Base-by-base conservation (phyloP, 2,113 vertebrate species). In the Perccottus glenii region DNA sequence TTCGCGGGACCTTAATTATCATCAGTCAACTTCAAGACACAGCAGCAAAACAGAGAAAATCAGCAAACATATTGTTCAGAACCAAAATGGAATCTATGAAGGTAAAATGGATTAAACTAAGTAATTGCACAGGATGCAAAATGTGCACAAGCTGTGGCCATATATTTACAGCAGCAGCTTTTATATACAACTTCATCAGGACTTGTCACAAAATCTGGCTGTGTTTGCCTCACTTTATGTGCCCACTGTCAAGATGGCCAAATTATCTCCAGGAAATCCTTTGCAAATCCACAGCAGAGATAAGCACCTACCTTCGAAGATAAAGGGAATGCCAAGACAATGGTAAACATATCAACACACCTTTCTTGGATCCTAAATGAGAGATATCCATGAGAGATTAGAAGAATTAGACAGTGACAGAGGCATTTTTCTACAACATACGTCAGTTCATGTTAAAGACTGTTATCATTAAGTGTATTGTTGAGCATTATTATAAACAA, bases 21-120 rank as follows among this genome's bases (percentile, higher is more conserved):
- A 68, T 75, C 32, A 68, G 61, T 64, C 65, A 75, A 68, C 60
- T 46, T 45, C 52, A 63, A 43, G 35, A 19, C 64, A 36, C 9
- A 4, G 46, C 12, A 46, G 51, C 9, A 55, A 16, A 49, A 60
- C 64, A 44, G 35, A 64, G 49, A 51, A 64, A 36, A 42, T 16
- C 16, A 52, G 56, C 48, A 69, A 46, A 58, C 5, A 59, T 38
- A 75, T 49, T 43, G 55, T 58, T 49, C 35, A 57, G 46, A 7
- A 51, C 40, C 9, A 44, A 51, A 75, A 63, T 50, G 43, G 11
- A 11, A 63, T 68, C 33, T 56, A 49, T 43, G 15, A 53, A 59
- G 57, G 55, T 27, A 14, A 68, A 58, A 50, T 12, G 7, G 51
- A 62, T 57, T 43, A 35, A 43, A 45, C 16, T 16, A 43, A 47